These are phyloP conservation scores for Hypercompe scribonia DNA, from an alignment of 2,888 invertebrate species.

Conservation along the genomic window DNA sequence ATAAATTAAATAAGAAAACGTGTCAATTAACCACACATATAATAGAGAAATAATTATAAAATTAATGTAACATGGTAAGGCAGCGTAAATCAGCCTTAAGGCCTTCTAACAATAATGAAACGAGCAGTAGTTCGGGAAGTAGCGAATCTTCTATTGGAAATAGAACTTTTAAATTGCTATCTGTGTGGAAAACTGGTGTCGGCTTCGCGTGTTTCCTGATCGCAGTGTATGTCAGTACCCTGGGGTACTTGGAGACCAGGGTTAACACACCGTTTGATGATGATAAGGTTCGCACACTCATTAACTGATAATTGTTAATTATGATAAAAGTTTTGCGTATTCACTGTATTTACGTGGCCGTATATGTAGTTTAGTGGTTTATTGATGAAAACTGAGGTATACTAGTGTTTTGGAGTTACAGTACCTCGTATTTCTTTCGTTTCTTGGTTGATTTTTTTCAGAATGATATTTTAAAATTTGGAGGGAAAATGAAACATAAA, in stretches of 20 bases:
- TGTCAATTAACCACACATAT: constrained; percentile 56
- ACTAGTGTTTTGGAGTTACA: neutral
- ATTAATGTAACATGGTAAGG: constrained; percentile 66
- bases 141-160: constrained; percentile 60
- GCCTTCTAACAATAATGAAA: constrained; percentile 65
- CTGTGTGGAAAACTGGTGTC: constrained; percentile 87
- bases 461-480: neutral
- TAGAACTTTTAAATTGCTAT: constrained; percentile 61
- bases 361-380: neutral
- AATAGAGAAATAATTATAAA: constrained; percentile 36
- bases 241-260: constrained; percentile 94
- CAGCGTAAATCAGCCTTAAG: constrained; percentile 67
- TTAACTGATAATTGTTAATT: neutral
- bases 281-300: constrained; percentile 87
- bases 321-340: neutral
- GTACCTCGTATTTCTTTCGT: neutral
- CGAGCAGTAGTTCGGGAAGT: constrained; percentile 68
- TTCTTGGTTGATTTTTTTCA: neutral
- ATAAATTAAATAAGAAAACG: constrained; percentile 48
- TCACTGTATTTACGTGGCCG: neutral
- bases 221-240: constrained; percentile 91
- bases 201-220: constrained; percentile 88
- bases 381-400: neutral
- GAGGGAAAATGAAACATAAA: neutral
- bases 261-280: constrained; percentile 94